phyloP scores from a whole-genome alignment of 2,888 invertebrate species.

The Notodonta ziczac region DNA sequence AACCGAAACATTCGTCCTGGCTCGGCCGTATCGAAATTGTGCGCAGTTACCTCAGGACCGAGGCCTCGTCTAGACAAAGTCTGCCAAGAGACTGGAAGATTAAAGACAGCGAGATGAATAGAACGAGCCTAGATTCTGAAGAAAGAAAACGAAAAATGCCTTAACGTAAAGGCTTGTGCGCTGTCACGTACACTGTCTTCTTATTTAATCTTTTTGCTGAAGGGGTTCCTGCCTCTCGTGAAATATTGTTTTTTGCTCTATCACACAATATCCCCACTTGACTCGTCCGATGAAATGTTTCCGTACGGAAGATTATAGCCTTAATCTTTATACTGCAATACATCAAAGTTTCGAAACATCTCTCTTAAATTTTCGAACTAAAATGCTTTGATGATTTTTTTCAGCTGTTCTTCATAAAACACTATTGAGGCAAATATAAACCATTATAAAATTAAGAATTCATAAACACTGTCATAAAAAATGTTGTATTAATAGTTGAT shows the following conservation, averaged over 20 bases:
- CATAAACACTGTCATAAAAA: conserved; percentile 62
- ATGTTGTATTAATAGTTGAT: conserved; percentile 68
- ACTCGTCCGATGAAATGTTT: background rate
- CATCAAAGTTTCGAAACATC: background rate
- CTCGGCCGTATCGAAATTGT: conserved; percentile 57
- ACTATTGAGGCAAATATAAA: conserved; percentile 42
- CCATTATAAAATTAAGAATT: conserved; percentile 60
- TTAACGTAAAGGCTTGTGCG: conserved; percentile 73
- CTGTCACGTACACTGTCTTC: conserved; percentile 79
- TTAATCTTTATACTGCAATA: background rate
- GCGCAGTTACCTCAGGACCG: conserved; percentile 48
- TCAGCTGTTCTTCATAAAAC: conserved; percentile 34
- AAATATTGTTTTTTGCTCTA: conserved; percentile 36
- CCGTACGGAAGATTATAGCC: background rate
- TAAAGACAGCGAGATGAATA: conserved; percentile 78
- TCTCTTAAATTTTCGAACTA: conserved; percentile 21
- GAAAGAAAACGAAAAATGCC: conserved; percentile 77
- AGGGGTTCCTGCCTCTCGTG: conserved; percentile 56
- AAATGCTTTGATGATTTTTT: conserved; percentile 31
- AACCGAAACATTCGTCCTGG: conserved; percentile 44
- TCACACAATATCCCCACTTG: conserved; percentile 6
- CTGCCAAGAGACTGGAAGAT: conserved; percentile 71
- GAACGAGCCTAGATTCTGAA: conserved; percentile 64
- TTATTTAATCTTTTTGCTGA: conserved; percentile 77
- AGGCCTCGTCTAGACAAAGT: conserved; percentile 70